phyloP scores from a whole-genome alignment of 2,797 vertebrate genomes.

The Helicolenus hilgendorfi region DNA sequence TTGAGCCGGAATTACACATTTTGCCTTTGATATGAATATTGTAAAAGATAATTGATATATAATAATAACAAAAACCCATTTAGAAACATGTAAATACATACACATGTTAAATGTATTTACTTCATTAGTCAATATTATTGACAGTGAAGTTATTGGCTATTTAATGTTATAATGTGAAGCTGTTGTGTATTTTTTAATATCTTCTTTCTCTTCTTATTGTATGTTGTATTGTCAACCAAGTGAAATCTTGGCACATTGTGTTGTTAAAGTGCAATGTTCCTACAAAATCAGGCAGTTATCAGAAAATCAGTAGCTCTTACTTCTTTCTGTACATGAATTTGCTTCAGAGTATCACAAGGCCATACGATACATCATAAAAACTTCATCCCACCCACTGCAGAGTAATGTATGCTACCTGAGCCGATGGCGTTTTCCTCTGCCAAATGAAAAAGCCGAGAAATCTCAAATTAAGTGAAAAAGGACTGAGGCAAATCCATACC shows the following conservation, averaged over 20 bases:
- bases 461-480: conserved; percentile 64
- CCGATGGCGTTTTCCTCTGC: conserved; percentile 49
- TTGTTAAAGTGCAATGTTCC: background rate
- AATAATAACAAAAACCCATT: background rate
- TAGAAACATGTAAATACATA: background rate
- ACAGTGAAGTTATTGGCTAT: background rate
- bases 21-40: background rate
- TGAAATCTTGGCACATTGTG: background rate
- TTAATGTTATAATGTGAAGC: background rate
- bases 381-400: conserved; percentile 32
- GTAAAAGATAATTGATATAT: background rate
- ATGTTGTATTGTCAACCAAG: background rate
- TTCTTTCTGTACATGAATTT: conserved; percentile 12
- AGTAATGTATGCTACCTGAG: conserved; percentile 41
- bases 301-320: background rate
- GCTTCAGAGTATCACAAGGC: conserved; percentile 8
- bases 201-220: background rate
- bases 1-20: background rate
- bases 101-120: background rate
- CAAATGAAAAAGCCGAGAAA: conserved; percentile 67
- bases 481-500: conserved; percentile 68
- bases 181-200: background rate
- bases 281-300: background rate
- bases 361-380: conserved; percentile 37
- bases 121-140: background rate